phyloP scores from a whole-genome alignment of 2,797 vertebrate genomes.

The Pristis pectinata region DNA sequence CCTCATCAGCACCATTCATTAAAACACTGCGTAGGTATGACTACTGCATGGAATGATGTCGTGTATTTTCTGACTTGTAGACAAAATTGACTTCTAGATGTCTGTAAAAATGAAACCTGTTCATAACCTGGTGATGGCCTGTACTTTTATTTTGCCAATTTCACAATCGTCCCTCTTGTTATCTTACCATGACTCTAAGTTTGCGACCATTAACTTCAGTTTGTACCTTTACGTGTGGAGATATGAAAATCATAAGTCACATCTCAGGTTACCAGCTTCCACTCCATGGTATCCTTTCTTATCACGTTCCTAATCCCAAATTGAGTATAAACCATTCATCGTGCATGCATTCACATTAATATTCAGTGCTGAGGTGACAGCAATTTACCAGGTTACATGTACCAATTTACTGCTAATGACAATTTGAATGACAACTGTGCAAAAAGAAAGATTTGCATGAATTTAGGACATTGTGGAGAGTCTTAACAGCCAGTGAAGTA shows the following conservation, averaged over 20 bases:
- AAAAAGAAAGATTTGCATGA: background rate
- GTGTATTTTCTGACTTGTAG: too few species aligned
- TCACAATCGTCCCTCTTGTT: background rate
- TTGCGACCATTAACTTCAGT: background rate
- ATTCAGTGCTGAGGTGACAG: background rate
- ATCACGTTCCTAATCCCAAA: background rate
- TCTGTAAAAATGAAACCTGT: too few species aligned
- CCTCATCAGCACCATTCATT: too few species aligned
- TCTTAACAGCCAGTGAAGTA: background rate
- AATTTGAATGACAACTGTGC: background rate
- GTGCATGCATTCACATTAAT: background rate
- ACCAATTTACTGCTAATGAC: conserved; percentile 3
- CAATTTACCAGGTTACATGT: background rate
- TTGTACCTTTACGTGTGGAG: background rate
- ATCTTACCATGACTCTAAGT: background rate
- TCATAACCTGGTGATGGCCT: too few species aligned
- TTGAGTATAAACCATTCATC: background rate
- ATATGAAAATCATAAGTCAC: background rate
- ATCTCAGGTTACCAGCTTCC: background rate
- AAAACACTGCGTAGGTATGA: too few species aligned
- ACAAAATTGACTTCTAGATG: too few species aligned
- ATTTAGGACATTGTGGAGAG: background rate
- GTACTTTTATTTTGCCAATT: background rate
- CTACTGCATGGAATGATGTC: too few species aligned
- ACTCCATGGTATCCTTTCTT: background rate